phyloP scores from a whole-genome alignment of 2,888 invertebrate species.

The Microplitis manilae region DNA sequence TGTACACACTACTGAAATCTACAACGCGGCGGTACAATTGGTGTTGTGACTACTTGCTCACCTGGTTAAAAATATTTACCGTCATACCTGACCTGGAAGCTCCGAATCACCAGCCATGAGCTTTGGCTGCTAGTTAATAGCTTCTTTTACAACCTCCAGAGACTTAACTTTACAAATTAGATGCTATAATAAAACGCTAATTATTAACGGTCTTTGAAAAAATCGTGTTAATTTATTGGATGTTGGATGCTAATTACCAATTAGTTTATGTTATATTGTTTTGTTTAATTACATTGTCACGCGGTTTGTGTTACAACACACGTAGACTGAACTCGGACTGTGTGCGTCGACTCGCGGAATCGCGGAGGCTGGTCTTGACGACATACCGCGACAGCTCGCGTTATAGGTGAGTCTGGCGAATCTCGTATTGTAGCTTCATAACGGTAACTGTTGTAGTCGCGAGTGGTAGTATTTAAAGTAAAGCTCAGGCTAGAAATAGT shows the following conservation, averaged over 20 bases:
- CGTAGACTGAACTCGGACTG: background rate
- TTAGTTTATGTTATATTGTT: too few species aligned
- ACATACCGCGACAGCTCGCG: background rate
- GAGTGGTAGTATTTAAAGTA: background rate
- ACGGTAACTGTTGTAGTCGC: background rate
- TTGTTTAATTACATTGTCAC: background rate
- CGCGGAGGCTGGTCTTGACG: slow-evolving; percentile 11
- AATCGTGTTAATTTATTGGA: too few species aligned
- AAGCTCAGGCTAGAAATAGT: too few species aligned
- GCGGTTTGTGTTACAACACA: background rate
- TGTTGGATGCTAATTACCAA: too few species aligned
- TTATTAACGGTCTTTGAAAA: too few species aligned
- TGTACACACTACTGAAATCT: slow-evolving; percentile 50
- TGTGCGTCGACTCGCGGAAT: slow-evolving; percentile 15
- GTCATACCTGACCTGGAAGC: background rate
- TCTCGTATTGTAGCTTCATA: background rate
- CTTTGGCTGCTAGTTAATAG: background rate
- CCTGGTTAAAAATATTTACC: slow-evolving; percentile 28
- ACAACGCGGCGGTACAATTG: slow-evolving; percentile 56
- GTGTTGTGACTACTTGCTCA: slow-evolving; percentile 47
- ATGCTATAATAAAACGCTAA: too few species aligned
- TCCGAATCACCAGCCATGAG: background rate
- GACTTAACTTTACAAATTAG: too few species aligned
- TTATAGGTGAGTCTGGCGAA: too few species aligned
- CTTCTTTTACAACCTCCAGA: too few species aligned